Evolutionary conservation across 2,888 invertebrate species (phyloP), one percentile per base, ranked within the genome.

Genomic region (Chymomyza procnemis): DNA sequence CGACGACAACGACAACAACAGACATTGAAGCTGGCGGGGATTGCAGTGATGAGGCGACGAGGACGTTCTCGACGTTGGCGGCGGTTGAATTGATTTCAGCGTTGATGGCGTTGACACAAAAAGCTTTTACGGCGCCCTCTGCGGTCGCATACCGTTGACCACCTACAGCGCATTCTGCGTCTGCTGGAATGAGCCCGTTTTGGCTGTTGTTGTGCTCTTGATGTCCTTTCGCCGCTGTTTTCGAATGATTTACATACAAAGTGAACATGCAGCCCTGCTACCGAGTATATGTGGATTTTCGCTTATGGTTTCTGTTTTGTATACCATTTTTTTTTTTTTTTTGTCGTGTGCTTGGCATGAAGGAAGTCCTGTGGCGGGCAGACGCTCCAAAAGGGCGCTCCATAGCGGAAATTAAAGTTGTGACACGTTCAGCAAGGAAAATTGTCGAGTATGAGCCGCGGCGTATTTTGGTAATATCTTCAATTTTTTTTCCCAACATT

Each of bases 61-160:
- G 6, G 26, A 26, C 62, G 62, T 41, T n/a, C n/a, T n/a, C 41
- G 55, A 41, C 34, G 34, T 66, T 26, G 64, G 46, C 54, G 68
- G 22, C 26, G 56, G 62, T 85, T 83, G 85, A 83, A 83, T 85
- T 83, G 85, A 83, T 83, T 83, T 85, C 85, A 80, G 68, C 79
- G 78, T 85, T 83, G 86, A 85, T 85, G 85, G 84, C 84, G 88
- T 88, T 89, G 89, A 89, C 88, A 89, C 87, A 88, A 88, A 85
- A 89, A 89, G 89, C 86, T 85, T 85, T 85, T 84, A 85, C 78
- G 73, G 81, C 78, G 84, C 86, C 85, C 86, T 85, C 84, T 85
- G 84, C 81, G 84, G 86, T 85, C 86, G 85, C 76, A 80, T 75
- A 77, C 76, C 80, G 78, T 85, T 76, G 84, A 81, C 84, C 84